A percentile compares a stretch with the other conserved stretches of the same genome.
phyloP scores from a whole-genome alignment of 2,888 invertebrate species.

The Cerastis leucographa region DNA sequence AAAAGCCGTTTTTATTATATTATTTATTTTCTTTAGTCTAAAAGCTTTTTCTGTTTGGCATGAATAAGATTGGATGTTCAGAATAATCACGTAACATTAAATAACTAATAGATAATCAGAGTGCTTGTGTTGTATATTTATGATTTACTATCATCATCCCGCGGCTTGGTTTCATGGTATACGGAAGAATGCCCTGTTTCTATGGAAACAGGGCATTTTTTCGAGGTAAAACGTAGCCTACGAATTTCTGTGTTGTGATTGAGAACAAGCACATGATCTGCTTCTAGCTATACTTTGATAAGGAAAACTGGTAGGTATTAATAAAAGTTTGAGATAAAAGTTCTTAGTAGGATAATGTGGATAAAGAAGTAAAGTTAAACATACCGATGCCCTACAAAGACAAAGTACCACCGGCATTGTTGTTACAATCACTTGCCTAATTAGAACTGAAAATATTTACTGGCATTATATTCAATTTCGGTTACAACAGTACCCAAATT shows the following conservation, averaged over 20 bases:
- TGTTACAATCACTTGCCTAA: slow-evolving; percentile 40
- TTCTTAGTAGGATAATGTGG: neutral
- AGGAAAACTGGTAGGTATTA: neutral
- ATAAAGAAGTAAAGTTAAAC: slow-evolving; percentile 22
- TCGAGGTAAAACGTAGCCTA: neutral
- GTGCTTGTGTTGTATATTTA: neutral
- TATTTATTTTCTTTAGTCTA: slow-evolving; percentile 30
- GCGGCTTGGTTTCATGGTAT: too few relatives aligned
- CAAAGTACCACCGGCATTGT: slow-evolving; percentile 5
- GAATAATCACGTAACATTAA: slow-evolving; percentile 18
- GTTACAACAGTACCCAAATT: slow-evolving; percentile 40
- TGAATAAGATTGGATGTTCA: slow-evolving; percentile 1
- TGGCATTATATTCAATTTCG: slow-evolving; percentile 48
- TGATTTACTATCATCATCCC: neutral
- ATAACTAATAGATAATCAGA: neutral
- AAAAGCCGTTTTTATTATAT: slow-evolving; percentile 23
- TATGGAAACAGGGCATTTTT: neutral
- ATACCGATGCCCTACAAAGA: slow-evolving; percentile 11
- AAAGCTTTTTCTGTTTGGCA: slow-evolving; percentile 30
- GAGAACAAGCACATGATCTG: neutral
- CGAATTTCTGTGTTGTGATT: neutral
- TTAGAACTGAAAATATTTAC: slow-evolving; percentile 49
- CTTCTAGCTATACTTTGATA: neutral
- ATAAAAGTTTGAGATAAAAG: neutral
- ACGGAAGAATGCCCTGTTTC: too few relatives aligned